Percentiles rank a stretch among this genome's conserved stretches.
These are phyloP conservation scores for Elymnias hypermnestra DNA, from an alignment of 1,140 invertebrate species.

Conservation along the genomic window DNA sequence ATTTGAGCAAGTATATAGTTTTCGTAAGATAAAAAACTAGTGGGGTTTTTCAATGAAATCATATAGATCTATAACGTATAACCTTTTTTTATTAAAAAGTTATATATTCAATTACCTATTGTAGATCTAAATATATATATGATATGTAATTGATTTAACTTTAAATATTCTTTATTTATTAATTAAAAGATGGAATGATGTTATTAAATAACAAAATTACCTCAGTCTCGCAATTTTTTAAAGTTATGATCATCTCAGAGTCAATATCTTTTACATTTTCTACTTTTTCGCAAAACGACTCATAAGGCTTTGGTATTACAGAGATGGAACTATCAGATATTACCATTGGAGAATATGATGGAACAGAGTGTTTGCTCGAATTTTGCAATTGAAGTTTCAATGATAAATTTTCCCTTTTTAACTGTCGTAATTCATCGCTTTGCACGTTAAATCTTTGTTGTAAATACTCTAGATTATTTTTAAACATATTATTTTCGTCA, in stretches of 20 bases:
- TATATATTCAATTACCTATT: too few relatives aligned
- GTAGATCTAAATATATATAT: too few relatives aligned
- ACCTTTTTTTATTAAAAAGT: too few relatives aligned
- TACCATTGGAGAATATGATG: conserved; percentile 7
- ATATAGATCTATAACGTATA: too few relatives aligned
- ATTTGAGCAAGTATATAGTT: too few relatives aligned
- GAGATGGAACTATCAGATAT: conserved; percentile 8
- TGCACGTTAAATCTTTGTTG: conserved; percentile 32
- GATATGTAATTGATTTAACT: too few relatives aligned
- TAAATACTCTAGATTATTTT: conserved; percentile 36
- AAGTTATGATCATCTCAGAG: conserved; percentile 65
- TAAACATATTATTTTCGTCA: conserved; percentile 25
- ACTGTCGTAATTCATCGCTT: conserved; percentile 38
- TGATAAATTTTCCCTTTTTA: conserved; percentile 44
- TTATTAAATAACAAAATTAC: too few relatives aligned
- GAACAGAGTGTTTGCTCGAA: conserved; percentile 10
- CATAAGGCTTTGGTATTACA: conserved; percentile 29
- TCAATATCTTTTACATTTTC: conserved; percentile 31
- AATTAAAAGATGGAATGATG: too few relatives aligned
- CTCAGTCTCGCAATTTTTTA: conserved; percentile 58
- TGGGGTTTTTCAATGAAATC: too few relatives aligned
- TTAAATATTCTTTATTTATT: too few relatives aligned
- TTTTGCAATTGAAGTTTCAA: conserved; percentile 42
- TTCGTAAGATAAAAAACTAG: too few relatives aligned
- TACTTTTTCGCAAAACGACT: conserved; percentile 27